Evolutionary conservation across 2,113 vertebrate genomes (phyloP).

Genomic region (Cercopithecus mona): DNA sequence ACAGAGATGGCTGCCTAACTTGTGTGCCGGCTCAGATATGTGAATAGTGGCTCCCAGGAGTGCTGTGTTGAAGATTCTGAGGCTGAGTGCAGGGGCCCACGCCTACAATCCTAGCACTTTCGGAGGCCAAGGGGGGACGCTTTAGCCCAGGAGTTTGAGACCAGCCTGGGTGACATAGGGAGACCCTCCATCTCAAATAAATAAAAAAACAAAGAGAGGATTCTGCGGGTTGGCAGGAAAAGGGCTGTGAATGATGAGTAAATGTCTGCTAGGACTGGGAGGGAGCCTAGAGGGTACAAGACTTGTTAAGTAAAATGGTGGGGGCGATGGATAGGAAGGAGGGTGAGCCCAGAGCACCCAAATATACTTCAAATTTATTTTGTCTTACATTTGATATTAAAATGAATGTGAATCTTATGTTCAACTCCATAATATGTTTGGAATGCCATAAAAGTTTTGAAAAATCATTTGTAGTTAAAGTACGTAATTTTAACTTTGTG

Average conservation of each 20-base stretch:
- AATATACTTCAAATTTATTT: background rate
- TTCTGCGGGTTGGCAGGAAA: background rate
- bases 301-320: background rate
- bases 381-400: background rate
- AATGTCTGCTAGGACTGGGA: background rate
- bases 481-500: constrained; percentile 1
- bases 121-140: too few relatives aligned
- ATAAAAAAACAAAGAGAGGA: too few relatives aligned
- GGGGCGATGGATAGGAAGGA: background rate
- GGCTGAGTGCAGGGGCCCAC: too few relatives aligned
- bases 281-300: background rate
- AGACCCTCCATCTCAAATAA: too few relatives aligned
- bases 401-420: background rate
- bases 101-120: too few relatives aligned
- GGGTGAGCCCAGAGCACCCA: background rate
- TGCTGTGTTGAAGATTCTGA: background rate
- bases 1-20: background rate
- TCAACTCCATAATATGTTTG: background rate
- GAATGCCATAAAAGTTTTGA: background rate
- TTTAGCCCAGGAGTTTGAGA: too few relatives aligned
- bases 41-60: too few relatives aligned
- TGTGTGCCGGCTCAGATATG: background rate
- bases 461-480: background rate
- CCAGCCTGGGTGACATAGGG: too few relatives aligned
- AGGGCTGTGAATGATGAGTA: background rate